These are phyloP conservation scores for Cephonodes hylas DNA, from an alignment of 2,888 invertebrate species.

Conservation along the genomic window DNA sequence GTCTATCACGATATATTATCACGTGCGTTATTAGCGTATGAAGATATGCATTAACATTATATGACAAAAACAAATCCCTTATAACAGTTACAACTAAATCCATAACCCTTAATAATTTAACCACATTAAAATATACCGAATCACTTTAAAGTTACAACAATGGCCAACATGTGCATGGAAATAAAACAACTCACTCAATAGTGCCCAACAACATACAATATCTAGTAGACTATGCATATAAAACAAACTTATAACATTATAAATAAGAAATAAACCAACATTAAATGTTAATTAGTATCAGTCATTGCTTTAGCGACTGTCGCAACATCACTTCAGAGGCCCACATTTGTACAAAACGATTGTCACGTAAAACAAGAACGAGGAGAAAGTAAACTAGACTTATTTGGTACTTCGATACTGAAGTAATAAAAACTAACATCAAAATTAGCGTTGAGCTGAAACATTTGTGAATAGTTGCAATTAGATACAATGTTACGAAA, in stretches of 20 bases:
- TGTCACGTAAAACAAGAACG: not conserved
- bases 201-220: conserved; percentile 67
- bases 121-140: conserved; percentile 57
- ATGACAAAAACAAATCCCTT: conserved; percentile 50
- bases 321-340: conserved; percentile 4
- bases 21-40: conserved; percentile 74
- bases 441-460: not conserved
- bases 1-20: conserved; percentile 74
- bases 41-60: conserved; percentile 69
- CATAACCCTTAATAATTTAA: conserved; percentile 72
- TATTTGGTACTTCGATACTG: not conserved
- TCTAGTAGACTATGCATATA: conserved; percentile 24
- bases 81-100: conserved; percentile 55
- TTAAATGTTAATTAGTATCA: conserved; percentile 24
- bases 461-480: not conserved
- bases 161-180: conserved; percentile 71
- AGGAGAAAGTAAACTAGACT: not conserved
- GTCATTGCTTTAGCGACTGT: conserved; percentile 18
- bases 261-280: conserved; percentile 20
- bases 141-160: conserved; percentile 59
- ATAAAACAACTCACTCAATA: conserved; percentile 64
- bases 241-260: conserved; percentile 25
- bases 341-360: not conserved
- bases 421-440: not conserved
- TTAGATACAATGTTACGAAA: not conserved